Evolutionary conservation across 2,888 invertebrate species (phyloP), one percentile per base, ranked within the genome.

Genomic region (Auanema sp.): DNA sequence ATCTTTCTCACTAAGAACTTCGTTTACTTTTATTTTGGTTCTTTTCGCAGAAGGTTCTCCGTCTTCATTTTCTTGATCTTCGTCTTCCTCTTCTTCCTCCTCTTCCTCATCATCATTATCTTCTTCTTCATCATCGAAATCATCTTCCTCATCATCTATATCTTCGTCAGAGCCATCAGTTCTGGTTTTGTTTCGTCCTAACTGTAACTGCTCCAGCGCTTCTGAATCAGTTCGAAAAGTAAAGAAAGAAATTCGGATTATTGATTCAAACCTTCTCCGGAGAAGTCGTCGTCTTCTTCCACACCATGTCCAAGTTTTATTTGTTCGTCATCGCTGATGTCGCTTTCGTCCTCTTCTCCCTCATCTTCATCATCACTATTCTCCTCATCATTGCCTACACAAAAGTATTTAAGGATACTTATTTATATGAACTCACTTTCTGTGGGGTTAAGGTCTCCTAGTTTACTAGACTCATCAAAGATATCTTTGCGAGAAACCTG

Each of bases 401-500:
- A 12, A n/a, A 44, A 23, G 60, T 59, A 12, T 42, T 64, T 14
- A 14, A 54, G 49, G 8, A 33, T 33, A 5, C 33, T 33, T 3
- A 33, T 24, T n/a, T n/a, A 33, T 8, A 8, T 5, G 3, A 33
- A 8, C 33, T 3, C 8, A 33, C 33, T 33, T 5, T 33, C 8
- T 5, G 3, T 33, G 33, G 8, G 53, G 6, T 54, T 50, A 18
- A 71, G 41, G 0, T 64, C 68, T 1, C 50, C 57, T 21, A 69
- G 64, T 33, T 68, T 64, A 4, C 60, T 60, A 12, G 58, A 42
- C 50, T 70, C 72, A 4, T 65, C 71, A 54, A 74, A 74, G 41
- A 74, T 62, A 2, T 68, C 69, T 21, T 49, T 58, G 25, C 74
- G 44, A 2, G 65, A 68, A 51, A 73, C 66, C 65, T 64, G 55